These are phyloP conservation scores for Dicaeum eximium DNA, from an alignment of 2,113 vertebrate genomes.

Conservation along the genomic window DNA sequence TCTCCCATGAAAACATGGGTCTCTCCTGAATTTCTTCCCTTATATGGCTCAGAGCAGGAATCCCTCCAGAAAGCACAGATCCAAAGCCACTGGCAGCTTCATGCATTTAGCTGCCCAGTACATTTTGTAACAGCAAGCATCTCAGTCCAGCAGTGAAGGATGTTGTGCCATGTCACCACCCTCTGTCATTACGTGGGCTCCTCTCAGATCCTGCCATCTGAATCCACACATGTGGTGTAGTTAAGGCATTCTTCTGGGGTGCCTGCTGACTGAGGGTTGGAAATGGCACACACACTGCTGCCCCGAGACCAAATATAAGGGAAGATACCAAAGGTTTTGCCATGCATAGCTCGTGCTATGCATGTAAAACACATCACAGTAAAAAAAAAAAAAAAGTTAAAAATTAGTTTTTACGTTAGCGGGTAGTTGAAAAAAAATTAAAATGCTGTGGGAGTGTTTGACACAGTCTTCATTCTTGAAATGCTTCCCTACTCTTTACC, in stretches of 20 bases:
- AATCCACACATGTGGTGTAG: not conserved
- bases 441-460: not conserved
- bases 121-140: not conserved
- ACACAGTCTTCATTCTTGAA: not conserved
- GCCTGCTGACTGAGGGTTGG: not conserved
- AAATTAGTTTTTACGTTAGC: not conserved
- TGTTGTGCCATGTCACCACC: not conserved
- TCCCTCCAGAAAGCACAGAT: not conserved
- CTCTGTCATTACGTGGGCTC: not conserved
- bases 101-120: not conserved
- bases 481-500: not conserved
- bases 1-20: not conserved
- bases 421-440: not conserved
- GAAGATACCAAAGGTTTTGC: not conserved
- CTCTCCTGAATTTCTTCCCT: not conserved
- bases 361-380: not conserved
- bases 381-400: not conserved
- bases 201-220: not conserved
- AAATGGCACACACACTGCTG: not conserved
- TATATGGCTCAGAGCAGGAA: not conserved
- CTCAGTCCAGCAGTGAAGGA: not conserved
- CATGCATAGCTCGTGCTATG: not conserved
- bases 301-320: not conserved
- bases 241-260: not conserved
- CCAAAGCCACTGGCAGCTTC: not conserved